Base-by-base conservation (phyloP, 2,888 invertebrate species). In the Aplocera efformata region DNA sequence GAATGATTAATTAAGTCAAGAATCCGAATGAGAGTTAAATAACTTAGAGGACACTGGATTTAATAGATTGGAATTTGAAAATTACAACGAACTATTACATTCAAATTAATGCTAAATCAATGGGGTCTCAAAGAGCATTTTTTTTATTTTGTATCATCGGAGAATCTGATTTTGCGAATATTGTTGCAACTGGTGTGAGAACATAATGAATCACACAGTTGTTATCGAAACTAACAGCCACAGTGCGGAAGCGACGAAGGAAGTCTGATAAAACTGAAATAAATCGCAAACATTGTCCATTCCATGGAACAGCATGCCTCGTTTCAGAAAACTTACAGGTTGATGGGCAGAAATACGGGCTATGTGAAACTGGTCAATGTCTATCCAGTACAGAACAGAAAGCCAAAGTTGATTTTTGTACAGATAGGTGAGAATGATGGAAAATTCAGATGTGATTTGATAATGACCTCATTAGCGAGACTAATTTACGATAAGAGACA, bases 161-260 rank as follows among this genome's bases (percentile, higher is more conserved):
- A 17, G 13, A 22, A 22, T 32, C 17, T 31, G 7, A 39, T 21
- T 36, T 2, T 17, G 36, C 23, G 6, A 41, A 40, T 32, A 40
- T 44, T n/a, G 28, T 36, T 45, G 41, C 42, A 46, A 46, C 48
- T 55, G 52, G 50, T 53, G 41, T 45, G 51, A 47, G 31, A 48
- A 40, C 41, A 45, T 40, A n/a, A 56, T 63, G 55, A 49, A 53
- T 51, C 53, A 60, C 58, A 48, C 62, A 54, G 53, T 51, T 59
- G 73, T 75, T 84, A 84, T 85, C 84, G 60, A 56, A 58, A 50
- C 61, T 53, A 60, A 55, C 69, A 67, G 60, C 56, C 67, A 63
- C 63, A 55, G 65, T 62, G 68, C 82, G 84, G 84, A 86, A 85
- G 68, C 59, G 60, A 55, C 63, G 67, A 66, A 78, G 84, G 86